These are phyloP conservation scores for Leptoclinus maculatus DNA, from an alignment of 2,797 vertebrate genomes.

Conservation along the genomic window DNA sequence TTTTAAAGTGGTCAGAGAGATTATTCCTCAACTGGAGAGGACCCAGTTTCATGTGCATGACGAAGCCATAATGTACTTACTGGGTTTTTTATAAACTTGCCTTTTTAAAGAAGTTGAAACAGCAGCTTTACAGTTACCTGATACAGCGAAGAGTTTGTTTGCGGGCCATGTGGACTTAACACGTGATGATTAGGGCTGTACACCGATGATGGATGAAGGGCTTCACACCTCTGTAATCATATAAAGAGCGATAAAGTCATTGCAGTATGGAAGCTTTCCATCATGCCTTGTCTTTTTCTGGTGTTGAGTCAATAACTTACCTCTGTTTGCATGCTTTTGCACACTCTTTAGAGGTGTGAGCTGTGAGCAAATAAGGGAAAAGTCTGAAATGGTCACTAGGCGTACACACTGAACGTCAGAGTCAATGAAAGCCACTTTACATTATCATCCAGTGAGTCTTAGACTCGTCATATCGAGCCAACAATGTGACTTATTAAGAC, in stretches of 20 bases:
- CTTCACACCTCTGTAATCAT: neutral
- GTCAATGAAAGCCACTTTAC: neutral
- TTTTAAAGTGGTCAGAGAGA: conserved; percentile 28
- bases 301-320: neutral
- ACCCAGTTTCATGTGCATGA: neutral
- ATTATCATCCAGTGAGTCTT: neutral
- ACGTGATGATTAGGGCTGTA: neutral
- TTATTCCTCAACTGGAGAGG: conserved; percentile 20
- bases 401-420: neutral
- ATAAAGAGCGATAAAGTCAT: neutral
- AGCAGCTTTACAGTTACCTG: neutral
- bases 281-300: neutral
- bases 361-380: neutral
- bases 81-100: neutral
- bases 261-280: neutral
- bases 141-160: neutral
- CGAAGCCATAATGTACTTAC: neutral
- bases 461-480: neutral
- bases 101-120: neutral
- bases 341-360: neutral
- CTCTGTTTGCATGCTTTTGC: neutral
- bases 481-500: neutral
- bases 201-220: neutral
- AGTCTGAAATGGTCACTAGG: neutral
- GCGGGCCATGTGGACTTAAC: neutral